Percentiles rank a stretch among this genome's conserved stretches.
phyloP scores from a whole-genome alignment of 2,797 vertebrate species.

The Bradypodion ventrale region DNA sequence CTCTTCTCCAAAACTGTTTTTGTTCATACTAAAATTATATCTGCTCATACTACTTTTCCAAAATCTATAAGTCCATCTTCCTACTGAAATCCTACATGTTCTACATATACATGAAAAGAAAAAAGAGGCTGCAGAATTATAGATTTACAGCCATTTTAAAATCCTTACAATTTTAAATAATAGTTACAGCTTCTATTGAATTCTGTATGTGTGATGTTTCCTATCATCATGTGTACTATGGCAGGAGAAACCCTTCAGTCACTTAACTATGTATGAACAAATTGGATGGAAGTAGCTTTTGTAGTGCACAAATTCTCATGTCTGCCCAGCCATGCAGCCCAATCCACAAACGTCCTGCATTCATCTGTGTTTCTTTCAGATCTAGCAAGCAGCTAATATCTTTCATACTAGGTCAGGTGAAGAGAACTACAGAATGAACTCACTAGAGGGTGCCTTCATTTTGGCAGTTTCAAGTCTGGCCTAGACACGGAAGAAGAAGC shows the following conservation, averaged over 20 bases:
- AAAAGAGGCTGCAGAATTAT: not conserved
- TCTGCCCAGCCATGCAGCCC: not conserved
- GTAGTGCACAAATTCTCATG: not conserved
- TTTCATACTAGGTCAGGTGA: no score
- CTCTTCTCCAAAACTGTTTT: not conserved
- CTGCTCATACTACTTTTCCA: not conserved
- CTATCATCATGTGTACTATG: not conserved
- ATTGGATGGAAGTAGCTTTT: not conserved
- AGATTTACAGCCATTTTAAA: no score
- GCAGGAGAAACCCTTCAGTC: not conserved
- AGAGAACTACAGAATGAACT: no score
- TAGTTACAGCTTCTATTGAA: not conserved
- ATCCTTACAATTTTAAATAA: no score
- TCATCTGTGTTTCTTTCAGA: not conserved
- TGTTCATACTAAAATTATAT: not conserved
- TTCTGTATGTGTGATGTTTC: not conserved
- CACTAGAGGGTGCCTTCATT: no score
- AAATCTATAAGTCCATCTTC: not conserved
- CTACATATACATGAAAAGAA: no score
- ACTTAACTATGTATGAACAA: not conserved
- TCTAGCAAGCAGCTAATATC: no score
- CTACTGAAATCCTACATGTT: not conserved
- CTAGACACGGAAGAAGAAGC: no score
- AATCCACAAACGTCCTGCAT: not conserved
- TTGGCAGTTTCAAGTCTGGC: no score